These are phyloP conservation scores for Oryctes rhinoceros DNA, from an alignment of 1,140 invertebrate species.

Conservation along the genomic window DNA sequence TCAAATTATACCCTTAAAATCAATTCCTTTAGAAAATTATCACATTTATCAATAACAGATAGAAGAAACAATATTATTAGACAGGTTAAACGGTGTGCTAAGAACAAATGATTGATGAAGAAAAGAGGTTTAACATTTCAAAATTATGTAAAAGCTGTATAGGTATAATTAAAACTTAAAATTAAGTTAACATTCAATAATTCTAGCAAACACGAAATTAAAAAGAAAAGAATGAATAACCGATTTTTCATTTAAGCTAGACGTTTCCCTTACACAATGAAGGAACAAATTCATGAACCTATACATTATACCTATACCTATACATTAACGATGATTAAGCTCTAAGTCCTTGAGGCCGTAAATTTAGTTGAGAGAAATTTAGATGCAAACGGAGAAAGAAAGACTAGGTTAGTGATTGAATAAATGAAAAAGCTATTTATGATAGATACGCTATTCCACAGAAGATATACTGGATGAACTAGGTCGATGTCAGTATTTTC, in stretches of 20 bases:
- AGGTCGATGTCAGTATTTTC: slow-evolving; percentile 23
- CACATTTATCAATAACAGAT: slow-evolving; percentile 24
- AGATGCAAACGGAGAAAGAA: slow-evolving; percentile 50
- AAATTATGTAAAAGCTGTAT: slow-evolving; percentile 21
- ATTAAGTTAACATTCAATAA: slow-evolving; percentile 21
- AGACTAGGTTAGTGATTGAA: slow-evolving; percentile 57
- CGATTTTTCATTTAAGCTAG: slow-evolving; percentile 17
- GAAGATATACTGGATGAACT: slow-evolving; percentile 40
- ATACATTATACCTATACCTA: no score
- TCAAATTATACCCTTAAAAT: slow-evolving; percentile 12
- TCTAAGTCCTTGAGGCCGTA: slow-evolving; percentile 35
- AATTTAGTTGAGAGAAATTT: slow-evolving; percentile 39
- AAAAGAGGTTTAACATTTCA: slow-evolving; percentile 5
- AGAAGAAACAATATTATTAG: background rate
- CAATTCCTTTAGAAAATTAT: slow-evolving; percentile 20
- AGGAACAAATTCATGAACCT: slow-evolving; percentile 17
- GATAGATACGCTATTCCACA: slow-evolving; percentile 65
- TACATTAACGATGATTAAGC: no score
- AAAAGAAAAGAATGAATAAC: slow-evolving; percentile 33
- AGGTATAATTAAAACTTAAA: slow-evolving; percentile 9
- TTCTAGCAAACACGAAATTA: slow-evolving; percentile 9
- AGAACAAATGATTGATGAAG: slow-evolving; percentile 11
- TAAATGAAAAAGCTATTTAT: slow-evolving; percentile 56
- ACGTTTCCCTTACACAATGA: background rate
- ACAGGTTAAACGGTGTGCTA: background rate